Conservation (phyloP, 1,140 invertebrate species). For the Bombus pascuorum region DNA sequence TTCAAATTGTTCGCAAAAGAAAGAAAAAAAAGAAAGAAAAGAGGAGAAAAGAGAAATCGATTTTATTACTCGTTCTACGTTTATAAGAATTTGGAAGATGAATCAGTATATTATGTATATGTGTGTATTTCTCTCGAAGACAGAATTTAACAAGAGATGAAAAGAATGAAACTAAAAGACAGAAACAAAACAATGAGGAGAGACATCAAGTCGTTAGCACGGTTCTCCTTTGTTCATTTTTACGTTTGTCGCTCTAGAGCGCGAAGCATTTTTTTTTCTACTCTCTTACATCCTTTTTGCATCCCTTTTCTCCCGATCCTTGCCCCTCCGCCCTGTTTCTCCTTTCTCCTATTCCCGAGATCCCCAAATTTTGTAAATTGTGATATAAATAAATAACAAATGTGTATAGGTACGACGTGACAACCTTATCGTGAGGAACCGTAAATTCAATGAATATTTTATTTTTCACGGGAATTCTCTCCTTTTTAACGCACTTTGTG, state of each 20-base stretch:
- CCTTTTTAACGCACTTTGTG: constrained; percentile 81
- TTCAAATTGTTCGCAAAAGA: constrained; percentile 52
- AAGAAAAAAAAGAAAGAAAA: constrained; percentile 17
- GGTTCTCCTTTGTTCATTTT: constrained; percentile 56
- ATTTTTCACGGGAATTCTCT: constrained; percentile 73
- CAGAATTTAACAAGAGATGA: constrained; percentile 36
- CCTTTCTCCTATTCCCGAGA: constrained; percentile 28
- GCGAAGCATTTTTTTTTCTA: neutral
- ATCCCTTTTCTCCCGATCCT: neutral
- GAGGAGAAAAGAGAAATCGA: constrained; percentile 48
- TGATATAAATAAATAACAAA: constrained; percentile 82
- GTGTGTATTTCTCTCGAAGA: constrained; percentile 11
- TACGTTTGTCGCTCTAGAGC: constrained; percentile 17
- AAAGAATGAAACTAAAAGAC: constrained; percentile 40
- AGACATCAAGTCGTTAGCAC: constrained; percentile 45
- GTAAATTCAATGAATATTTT: constrained; percentile 74
- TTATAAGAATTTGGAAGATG: constrained; percentile 24
- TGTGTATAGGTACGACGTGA: constrained; percentile 79
- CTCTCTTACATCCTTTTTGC: constrained; percentile 17
- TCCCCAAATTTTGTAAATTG: constrained; percentile 82
- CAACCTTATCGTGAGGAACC: constrained; percentile 69
- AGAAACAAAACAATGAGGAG: constrained; percentile 50
- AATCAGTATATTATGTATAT: constrained; percentile 21
- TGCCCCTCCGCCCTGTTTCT: neutral
- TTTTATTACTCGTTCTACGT: constrained; percentile 48